A percentile compares a stretch with the other conserved stretches of the same genome.
Conservation (phyloP, 2,888 invertebrate species). For the Agrochola circellaris region DNA sequence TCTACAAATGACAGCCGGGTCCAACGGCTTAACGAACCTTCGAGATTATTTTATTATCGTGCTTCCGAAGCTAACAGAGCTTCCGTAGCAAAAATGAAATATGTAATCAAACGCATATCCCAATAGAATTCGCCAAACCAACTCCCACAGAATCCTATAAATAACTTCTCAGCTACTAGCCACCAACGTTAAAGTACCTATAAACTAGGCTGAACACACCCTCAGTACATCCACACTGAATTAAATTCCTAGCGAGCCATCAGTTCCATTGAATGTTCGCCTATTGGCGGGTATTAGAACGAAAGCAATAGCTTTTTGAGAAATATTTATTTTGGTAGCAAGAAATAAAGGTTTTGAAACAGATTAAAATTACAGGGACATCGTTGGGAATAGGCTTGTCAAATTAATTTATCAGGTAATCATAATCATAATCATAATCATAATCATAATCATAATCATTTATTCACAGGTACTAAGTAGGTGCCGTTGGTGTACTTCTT, state of each 20-base stretch:
- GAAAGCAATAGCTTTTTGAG: slow-evolving; percentile 6
- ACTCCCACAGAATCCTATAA: background rate
- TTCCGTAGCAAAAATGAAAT: background rate
- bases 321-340: background rate
- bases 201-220: slow-evolving; percentile 29
- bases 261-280: slow-evolving; percentile 5
- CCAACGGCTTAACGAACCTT: too few species aligned
- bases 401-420: too few species aligned
- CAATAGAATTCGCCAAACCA: slow-evolving; percentile 17
- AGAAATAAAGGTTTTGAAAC: background rate
- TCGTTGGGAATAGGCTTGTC: too few species aligned
- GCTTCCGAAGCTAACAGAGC: background rate
- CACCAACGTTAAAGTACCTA: slow-evolving; percentile 11
- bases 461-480: too few species aligned
- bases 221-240: slow-evolving; percentile 27
- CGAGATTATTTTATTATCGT: too few species aligned
- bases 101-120: background rate
- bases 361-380: background rate
- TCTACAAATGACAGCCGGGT: background rate
- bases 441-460: too few species aligned
- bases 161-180: slow-evolving; percentile 9
- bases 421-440: too few species aligned
- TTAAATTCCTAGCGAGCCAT: slow-evolving; percentile 45
- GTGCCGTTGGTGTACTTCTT: too few species aligned
- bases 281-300: background rate